Conservation (phyloP, 2,797 vertebrate species). For the Typhlichthys subterraneus region DNA sequence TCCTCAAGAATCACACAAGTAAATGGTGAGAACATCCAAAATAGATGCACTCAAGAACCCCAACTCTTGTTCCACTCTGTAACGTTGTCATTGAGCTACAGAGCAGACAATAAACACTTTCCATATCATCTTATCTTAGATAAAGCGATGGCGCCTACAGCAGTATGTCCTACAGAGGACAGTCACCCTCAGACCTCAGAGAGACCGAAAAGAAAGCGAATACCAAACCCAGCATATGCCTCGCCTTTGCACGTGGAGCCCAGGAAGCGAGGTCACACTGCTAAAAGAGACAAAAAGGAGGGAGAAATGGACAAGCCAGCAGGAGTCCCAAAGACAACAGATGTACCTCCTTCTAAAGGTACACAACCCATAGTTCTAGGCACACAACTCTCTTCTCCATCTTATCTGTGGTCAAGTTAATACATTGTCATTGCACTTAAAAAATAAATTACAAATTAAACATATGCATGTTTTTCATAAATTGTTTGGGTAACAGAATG, state of each 20-base stretch:
- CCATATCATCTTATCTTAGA: slow-evolving; percentile 27
- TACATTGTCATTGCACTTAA: too few species aligned
- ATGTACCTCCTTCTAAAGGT: slow-evolving; percentile 76
- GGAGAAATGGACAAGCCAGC: slow-evolving; percentile 28
- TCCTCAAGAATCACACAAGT: too few species aligned
- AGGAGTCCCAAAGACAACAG: slow-evolving; percentile 19
- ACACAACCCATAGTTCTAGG: background rate
- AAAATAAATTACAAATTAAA: too few species aligned
- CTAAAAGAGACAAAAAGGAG: slow-evolving; percentile 39
- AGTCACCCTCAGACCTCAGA: slow-evolving; percentile 15
- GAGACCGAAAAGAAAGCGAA: slow-evolving; percentile 36
- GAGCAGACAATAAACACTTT: background rate
- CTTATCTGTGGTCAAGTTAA: too few species aligned
- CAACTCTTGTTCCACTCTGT: too few species aligned
- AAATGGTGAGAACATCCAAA: too few species aligned
- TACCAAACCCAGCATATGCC: slow-evolving; percentile 1
- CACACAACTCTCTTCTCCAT: background rate
- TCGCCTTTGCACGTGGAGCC: slow-evolving; percentile 29
- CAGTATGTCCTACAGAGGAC: background rate
- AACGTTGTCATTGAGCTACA: too few species aligned
- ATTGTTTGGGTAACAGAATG: too few species aligned
- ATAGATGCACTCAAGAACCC: too few species aligned
- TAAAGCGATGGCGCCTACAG: background rate
- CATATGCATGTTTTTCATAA: too few species aligned
- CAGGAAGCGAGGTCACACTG: background rate